Percentiles rank a stretch among this genome's conserved stretches.
These are phyloP conservation scores for Melitaea athalia DNA, from an alignment of 2,888 invertebrate genomes.

Conservation along the genomic window DNA sequence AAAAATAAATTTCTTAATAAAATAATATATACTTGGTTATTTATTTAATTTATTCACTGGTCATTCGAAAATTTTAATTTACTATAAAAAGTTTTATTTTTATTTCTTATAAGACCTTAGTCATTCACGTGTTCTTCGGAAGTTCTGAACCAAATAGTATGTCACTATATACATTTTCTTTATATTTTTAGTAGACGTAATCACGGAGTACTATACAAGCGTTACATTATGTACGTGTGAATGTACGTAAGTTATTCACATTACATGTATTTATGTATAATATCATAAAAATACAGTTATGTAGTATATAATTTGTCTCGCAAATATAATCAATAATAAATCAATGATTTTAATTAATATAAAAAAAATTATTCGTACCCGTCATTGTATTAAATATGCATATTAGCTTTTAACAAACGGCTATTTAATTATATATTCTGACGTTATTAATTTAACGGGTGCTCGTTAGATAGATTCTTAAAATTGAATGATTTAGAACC, in stretches of 20 bases:
- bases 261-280: background rate
- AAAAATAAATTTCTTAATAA: no score
- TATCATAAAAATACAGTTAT: background rate
- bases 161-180: no score
- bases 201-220: no score
- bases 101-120: no score
- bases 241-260: background rate
- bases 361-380: background rate
- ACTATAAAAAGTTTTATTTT: no score
- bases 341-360: background rate
- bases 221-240: no score
- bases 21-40: no score
- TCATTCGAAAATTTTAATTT: no score
- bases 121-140: no score
- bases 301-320: background rate
- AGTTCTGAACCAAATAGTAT: no score
- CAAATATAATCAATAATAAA: constrained; percentile 1
- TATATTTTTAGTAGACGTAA: no score
- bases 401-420: background rate
- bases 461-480: background rate
- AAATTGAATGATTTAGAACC: background rate
- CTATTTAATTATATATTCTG: background rate
- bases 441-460: constrained; percentile 5
- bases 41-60: no score
- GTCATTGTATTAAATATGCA: background rate